Evolutionary conservation across 1,140 invertebrate species (phyloP).

Genomic region (Musca vetustissima): DNA sequence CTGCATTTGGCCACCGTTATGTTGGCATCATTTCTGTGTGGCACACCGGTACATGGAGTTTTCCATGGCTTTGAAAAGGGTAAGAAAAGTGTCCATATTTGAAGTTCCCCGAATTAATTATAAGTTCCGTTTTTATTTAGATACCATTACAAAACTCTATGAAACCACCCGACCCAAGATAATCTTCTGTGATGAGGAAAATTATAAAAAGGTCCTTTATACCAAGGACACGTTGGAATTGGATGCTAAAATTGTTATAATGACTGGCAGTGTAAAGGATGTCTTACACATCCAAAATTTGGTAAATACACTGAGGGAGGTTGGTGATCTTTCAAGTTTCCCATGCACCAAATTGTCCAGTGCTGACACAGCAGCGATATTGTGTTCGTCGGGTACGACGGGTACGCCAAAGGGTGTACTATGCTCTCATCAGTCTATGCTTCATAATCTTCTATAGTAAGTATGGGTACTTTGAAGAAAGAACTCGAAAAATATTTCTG

Average conservation of each 20-base stretch:
- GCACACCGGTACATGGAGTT: slow-evolving; percentile 44
- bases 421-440: no score
- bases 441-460: no score
- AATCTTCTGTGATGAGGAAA: slow-evolving; percentile 48
- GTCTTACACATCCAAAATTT: slow-evolving; percentile 40
- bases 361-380: slow-evolving; percentile 49
- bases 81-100: slow-evolving; percentile 24
- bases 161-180: slow-evolving; percentile 44
- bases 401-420: no score
- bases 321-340: slow-evolving; percentile 25
- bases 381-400: slow-evolving; percentile 42
- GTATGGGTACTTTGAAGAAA: no score
- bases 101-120: background rate
- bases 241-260: slow-evolving; percentile 41
- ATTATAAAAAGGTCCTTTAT: slow-evolving; percentile 32
- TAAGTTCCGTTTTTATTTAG: no score
- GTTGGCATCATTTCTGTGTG: slow-evolving; percentile 40
- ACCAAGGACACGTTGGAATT: slow-evolving; percentile 33
- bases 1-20: slow-evolving; percentile 42
- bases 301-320: no score
- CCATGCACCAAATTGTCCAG: slow-evolving; percentile 43
- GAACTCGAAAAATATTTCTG: no score
- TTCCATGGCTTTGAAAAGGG: slow-evolving; percentile 44
- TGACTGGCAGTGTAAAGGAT: slow-evolving; percentile 37
- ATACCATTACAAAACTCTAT: slow-evolving; percentile 43